Conservation (phyloP, 2,888 invertebrate genomes). For the Pinctada fucata region DNA sequence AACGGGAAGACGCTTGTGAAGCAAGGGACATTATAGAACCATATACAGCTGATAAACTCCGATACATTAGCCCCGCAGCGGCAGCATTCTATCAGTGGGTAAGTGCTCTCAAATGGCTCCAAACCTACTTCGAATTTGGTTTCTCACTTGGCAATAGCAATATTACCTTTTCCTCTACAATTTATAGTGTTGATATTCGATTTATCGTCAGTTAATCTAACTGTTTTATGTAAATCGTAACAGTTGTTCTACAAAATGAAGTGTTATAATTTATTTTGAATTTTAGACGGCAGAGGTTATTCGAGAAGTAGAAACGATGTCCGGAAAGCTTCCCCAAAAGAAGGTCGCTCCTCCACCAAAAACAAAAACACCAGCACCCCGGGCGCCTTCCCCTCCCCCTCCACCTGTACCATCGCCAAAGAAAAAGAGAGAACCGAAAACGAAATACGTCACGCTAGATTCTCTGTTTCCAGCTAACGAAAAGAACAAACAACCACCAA, state of each 20-base stretch:
- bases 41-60: conserved; percentile 63
- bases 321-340: conserved; percentile 26
- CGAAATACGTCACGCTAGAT: conserved; percentile 11
- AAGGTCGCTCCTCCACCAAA: conserved; percentile 11
- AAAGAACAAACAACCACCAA: not conserved
- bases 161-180: no score
- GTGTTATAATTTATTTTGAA: not conserved
- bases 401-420: not conserved
- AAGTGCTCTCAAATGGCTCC: conserved; percentile 26
- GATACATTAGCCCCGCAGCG: conserved; percentile 70
- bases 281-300: conserved; percentile 32
- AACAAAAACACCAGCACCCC: conserved; percentile 6
- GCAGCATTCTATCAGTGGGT: conserved; percentile 73
- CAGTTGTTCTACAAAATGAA: no score
- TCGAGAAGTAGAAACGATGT: conserved; percentile 32
- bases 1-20: conserved; percentile 46
- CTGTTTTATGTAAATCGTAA: no score
- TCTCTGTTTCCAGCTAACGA: not conserved
- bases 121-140: not conserved
- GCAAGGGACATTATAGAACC: conserved; percentile 59
- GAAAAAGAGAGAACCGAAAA: conserved; percentile 2
- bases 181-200: no score
- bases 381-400: not conserved
- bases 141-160: no score
- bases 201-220: no score